Evolutionary conservation across 2,797 vertebrate genomes (phyloP).

Genomic region (Microctenopoma stevenorrisi): DNA sequence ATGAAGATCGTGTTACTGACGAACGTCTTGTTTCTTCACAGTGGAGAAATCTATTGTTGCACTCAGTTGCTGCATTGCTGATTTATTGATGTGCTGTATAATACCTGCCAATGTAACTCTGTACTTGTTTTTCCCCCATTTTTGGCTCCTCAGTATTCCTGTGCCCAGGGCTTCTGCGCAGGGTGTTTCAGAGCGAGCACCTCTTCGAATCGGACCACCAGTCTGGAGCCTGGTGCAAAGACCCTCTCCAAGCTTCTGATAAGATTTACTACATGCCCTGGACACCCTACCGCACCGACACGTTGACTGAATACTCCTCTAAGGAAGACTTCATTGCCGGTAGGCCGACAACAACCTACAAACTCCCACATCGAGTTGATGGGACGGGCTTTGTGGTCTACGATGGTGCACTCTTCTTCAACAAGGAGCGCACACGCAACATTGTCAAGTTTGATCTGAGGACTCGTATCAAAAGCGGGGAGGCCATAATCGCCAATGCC

Average conservation of each 20-base stretch:
- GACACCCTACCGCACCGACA: conserved; percentile 97
- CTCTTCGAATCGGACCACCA: conserved; percentile 99
- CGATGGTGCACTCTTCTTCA: conserved; percentile 97
- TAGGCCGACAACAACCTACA: conserved; percentile 96
- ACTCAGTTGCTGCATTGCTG: conserved; percentile 4
- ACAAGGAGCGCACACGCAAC: conserved; percentile 98
- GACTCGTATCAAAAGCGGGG: conserved; percentile 97
- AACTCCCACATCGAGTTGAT: conserved; percentile 96
- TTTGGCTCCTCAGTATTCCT: conserved; percentile 95
- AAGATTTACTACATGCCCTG: conserved; percentile 99
- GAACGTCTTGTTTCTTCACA: not conserved
- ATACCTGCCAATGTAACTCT: conserved; percentile 84
- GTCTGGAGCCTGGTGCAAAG: conserved; percentile 99
- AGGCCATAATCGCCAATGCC: conserved; percentile 97
- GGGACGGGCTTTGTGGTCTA: conserved; percentile 98
- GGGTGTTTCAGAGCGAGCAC: conserved; percentile 98
- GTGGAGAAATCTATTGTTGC: conserved; percentile 1
- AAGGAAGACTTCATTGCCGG: conserved; percentile 98
- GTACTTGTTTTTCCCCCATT: conserved; percentile 80
- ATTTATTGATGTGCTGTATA: not conserved
- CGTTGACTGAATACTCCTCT: conserved; percentile 95
- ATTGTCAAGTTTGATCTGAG: conserved; percentile 98
- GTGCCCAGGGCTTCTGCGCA: conserved; percentile 96
- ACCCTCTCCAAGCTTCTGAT: conserved; percentile 97
- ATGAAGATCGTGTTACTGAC: not conserved